Conservation (phyloP, 2,888 invertebrate species). For the Gordius sp. region DNA sequence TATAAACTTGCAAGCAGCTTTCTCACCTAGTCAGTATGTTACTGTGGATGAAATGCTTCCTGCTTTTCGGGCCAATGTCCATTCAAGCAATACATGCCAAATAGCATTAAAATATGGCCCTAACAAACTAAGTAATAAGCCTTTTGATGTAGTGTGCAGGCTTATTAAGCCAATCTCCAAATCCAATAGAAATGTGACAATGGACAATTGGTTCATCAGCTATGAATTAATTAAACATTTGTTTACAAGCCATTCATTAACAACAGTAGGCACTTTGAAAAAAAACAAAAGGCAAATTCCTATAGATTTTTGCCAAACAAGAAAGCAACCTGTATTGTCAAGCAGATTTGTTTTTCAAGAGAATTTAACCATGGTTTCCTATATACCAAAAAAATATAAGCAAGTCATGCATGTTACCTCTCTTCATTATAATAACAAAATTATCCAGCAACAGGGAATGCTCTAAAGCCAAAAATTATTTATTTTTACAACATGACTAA, state of each 20-base stretch:
- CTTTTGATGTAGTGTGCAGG: not conserved
- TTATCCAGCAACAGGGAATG: not conserved
- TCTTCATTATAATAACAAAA: not conserved
- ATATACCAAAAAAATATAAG: conserved; percentile 3
- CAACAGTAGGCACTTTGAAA: not conserved
- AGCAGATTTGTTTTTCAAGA: not conserved
- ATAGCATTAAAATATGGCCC: too few species aligned
- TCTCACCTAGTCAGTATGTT: too few species aligned
- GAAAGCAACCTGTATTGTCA: not conserved
- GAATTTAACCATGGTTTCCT: not conserved
- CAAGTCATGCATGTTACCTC: not conserved
- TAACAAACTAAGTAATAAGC: not conserved
- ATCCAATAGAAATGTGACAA: not conserved
- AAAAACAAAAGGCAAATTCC: not conserved
- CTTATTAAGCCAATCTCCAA: not conserved
- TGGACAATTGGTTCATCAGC: too few species aligned
- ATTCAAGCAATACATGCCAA: too few species aligned
- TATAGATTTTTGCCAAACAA: not conserved
- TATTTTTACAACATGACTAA: not conserved
- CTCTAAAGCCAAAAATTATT: too few species aligned
- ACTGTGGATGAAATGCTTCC: too few species aligned
- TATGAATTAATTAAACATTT: not conserved
- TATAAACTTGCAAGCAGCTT: too few species aligned
- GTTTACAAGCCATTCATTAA: not conserved
- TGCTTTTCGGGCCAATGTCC: too few species aligned